Base-by-base conservation (phyloP, 2,888 invertebrate genomes). In the Dasypogon diadema region DNA sequence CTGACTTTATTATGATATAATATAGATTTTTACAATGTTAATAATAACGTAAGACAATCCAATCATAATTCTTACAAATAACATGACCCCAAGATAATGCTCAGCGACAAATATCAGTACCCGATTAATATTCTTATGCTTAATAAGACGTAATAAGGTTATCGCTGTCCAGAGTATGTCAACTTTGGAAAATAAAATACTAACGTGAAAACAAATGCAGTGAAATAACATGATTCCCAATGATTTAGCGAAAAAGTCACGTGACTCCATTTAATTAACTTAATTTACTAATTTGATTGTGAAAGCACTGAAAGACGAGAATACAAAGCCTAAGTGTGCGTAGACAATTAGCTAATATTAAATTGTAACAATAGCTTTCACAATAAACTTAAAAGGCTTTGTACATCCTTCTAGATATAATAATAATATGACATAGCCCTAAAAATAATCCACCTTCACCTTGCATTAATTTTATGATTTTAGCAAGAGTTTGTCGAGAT, bases 121-220 rank as follows among this genome's bases (percentile, higher is more conserved):
- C n/a, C 37, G 37, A 10, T 60, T 60, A 37, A 60, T n/a, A n/a
- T n/a, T 37, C 37, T 58, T 12, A 58, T n/a, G 18, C 37, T 60
- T 60, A 18, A 37, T 16, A 37, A 60, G 18, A 60, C 60, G 60
- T 60, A 60, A 60, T 34, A 60, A 60, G 60, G 60, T 60, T 60
- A 60, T 60, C 60, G 12, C 16, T 16, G 37, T 10, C 37, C 18
- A 16, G 10, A 60, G 37, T 18, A 60, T 34, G n/a, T 60, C 37
- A 6, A 37, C 37, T 14, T 12, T 60, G 18, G 21, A 37, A 37
- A 60, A 60, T 14, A 21, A n/a, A n/a, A n/a, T 34, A 6, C 30
- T 30, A 8, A 8, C 8, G 3, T 30, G 3, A 30, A 30, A 30
- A 30, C 3, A 30, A 8, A 30, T 30, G 30, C 8, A 3, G 8